A percentile compares a stretch with the other conserved stretches of the same genome.
Conservation (phyloP, 2,888 invertebrate species). For the Linyphia triangularis region DNA sequence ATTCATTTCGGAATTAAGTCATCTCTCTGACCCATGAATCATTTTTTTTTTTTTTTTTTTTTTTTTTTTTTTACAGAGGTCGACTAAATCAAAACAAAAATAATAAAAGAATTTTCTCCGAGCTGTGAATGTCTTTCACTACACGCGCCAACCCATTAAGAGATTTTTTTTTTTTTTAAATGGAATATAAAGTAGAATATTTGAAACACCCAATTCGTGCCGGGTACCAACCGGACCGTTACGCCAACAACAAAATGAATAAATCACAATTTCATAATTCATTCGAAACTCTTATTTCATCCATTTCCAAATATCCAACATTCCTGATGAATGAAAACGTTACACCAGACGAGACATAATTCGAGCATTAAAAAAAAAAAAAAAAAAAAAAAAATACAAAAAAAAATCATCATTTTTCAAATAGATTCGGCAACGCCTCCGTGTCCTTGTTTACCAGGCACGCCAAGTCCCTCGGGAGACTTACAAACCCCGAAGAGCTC, state of each 20-base stretch:
- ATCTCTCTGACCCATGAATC: too few relatives aligned
- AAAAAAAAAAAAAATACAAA: neutral
- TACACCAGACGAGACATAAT: too few relatives aligned
- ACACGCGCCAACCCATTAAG: neutral
- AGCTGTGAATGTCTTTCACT: neutral
- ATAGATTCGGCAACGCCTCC: neutral
- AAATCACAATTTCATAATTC: neutral
- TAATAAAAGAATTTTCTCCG: too few relatives aligned
- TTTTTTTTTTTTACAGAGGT: too few relatives aligned
- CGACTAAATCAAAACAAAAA: too few relatives aligned
- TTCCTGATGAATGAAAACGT: neutral
- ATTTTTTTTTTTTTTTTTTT: too few relatives aligned
- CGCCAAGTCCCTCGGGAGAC: conserved; percentile 26
- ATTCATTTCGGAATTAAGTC: too few relatives aligned
- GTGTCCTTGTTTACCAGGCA: conserved; percentile 53
- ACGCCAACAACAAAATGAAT: neutral
- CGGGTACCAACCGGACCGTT: neutral
- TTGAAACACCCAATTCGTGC: neutral
- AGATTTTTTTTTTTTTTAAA: too few relatives aligned
- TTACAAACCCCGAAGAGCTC: conserved; percentile 29
- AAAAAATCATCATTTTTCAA: neutral
- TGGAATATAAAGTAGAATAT: too few relatives aligned
- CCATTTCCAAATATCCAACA: neutral
- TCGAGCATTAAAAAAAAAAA: neutral
- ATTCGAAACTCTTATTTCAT: too few relatives aligned